Evolutionary conservation across 2,797 vertebrate genomes (phyloP).

Genomic region (Enteromius radiatus): DNA sequence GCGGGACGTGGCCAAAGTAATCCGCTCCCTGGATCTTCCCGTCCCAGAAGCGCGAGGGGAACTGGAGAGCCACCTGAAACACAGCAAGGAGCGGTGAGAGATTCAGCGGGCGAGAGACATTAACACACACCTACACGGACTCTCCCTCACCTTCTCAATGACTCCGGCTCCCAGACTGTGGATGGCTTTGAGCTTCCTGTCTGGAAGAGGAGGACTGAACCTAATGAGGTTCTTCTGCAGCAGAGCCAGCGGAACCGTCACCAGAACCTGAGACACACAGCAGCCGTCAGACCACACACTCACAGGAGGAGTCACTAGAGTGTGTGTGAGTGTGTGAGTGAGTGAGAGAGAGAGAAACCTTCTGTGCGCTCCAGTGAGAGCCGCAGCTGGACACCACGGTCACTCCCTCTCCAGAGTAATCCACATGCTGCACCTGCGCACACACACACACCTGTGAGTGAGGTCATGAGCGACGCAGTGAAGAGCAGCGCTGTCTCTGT

Average conservation of each 20-base stretch:
- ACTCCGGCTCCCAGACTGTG: constrained; percentile 93
- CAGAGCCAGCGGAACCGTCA: constrained; percentile 89
- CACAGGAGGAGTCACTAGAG: not conserved
- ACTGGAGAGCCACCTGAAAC: constrained; percentile 90
- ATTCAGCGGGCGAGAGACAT: not conserved
- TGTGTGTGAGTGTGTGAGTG: not conserved
- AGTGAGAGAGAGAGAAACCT: constrained; percentile 78
- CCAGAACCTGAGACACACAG: constrained; percentile 82
- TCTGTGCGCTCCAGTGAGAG: constrained; percentile 85
- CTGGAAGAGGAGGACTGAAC: constrained; percentile 88
- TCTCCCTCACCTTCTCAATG: constrained; percentile 88
- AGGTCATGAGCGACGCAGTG: not conserved
- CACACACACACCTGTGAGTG: not conserved
- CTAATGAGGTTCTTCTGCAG: constrained; percentile 90
- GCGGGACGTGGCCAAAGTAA: constrained; percentile 93
- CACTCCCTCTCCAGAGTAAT: constrained; percentile 89
- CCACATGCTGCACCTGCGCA: constrained; percentile 84
- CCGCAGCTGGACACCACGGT: constrained; percentile 84
- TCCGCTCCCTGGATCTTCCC: constrained; percentile 94
- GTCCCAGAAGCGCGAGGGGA: constrained; percentile 96
- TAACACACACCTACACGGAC: too few relatives aligned
- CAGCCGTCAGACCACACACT: not conserved
- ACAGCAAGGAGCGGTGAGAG: not conserved
- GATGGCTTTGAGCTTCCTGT: constrained; percentile 96
- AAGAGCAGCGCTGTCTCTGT: not conserved